Percentiles rank a stretch among this genome's conserved stretches.
Evolutionary conservation across 2,888 invertebrate species (phyloP).

Genomic region (Xestoiulus laeticollis): DNA sequence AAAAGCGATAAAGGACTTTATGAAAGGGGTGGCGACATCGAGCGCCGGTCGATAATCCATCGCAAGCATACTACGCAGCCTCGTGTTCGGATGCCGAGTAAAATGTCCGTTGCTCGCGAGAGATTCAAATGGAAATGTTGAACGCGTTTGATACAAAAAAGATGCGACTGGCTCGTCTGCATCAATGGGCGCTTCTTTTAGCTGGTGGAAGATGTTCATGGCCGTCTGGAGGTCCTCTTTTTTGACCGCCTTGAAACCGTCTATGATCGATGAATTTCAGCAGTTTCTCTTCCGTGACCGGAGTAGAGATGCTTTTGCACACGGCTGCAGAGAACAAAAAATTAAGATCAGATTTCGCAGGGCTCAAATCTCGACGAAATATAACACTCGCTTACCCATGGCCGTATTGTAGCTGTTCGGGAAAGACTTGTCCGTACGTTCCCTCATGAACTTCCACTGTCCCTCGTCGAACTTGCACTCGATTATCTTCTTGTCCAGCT

Average conservation of each 20-base stretch:
- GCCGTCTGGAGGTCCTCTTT: conserved; percentile 42
- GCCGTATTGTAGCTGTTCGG: conserved; percentile 92
- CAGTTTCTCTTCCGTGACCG: conserved; percentile 84
- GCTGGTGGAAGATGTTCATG: background rate
- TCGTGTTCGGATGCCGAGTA: background rate
- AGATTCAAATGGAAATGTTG: background rate
- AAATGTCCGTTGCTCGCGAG: background rate
- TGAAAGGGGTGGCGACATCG: background rate
- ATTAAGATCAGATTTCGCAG: background rate
- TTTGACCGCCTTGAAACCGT: conserved; percentile 65
- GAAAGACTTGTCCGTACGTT: conserved; percentile 94
- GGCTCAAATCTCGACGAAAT: background rate
- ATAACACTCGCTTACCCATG: conserved; percentile 63
- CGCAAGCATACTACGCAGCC: background rate
- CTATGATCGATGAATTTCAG: conserved; percentile 76
- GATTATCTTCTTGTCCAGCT: conserved; percentile 90
- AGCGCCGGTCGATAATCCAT: background rate
- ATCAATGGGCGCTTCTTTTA: background rate
- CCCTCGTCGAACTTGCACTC: conserved; percentile 81
- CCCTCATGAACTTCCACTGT: conserved; percentile 93
- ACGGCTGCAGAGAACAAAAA: conserved; percentile 74
- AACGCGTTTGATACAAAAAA: background rate
- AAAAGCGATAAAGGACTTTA: background rate
- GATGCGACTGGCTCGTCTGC: background rate
- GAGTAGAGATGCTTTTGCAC: conserved; percentile 79